Conservation (phyloP, 2,888 invertebrate genomes). For the Drosophila recens region DNA sequence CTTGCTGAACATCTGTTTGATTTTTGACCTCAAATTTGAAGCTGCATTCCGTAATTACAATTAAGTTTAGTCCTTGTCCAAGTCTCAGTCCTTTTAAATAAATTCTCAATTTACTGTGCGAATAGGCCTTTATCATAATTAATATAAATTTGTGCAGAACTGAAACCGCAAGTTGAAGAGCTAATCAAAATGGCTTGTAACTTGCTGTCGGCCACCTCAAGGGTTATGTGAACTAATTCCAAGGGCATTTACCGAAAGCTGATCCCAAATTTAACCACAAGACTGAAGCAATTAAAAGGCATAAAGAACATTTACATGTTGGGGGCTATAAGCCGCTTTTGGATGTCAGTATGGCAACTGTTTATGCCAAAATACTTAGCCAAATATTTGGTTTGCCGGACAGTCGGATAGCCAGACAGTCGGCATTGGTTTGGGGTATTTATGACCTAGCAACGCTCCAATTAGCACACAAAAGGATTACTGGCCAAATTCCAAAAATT, state of each 20-base stretch:
- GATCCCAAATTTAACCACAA: slow-evolving; percentile 39
- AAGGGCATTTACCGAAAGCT: slow-evolving; percentile 11
- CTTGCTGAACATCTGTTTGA: no score
- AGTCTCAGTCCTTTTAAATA: background rate
- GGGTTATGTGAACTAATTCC: slow-evolving; percentile 11
- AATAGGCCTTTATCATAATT: slow-evolving; percentile 14
- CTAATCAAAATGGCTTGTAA: slow-evolving; percentile 33
- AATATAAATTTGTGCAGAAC: slow-evolving; percentile 13
- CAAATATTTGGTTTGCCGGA: slow-evolving; percentile 40
- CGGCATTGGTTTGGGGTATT: slow-evolving; percentile 43
- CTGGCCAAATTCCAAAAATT: slow-evolving; percentile 61
- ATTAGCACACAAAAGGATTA: slow-evolving; percentile 78
- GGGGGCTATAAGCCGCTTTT: slow-evolving; percentile 64
- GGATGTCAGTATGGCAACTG: slow-evolving; percentile 41
- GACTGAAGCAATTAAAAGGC: slow-evolving; percentile 53
- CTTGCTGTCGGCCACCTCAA: slow-evolving; percentile 1
- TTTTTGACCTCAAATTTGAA: no score
- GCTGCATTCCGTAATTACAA: no score
- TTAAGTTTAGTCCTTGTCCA: no score
- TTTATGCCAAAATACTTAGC: slow-evolving; percentile 63
- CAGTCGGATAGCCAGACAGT: slow-evolving; percentile 2
- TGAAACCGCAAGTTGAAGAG: slow-evolving; percentile 30
- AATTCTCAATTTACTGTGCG: background rate
- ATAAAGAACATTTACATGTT: slow-evolving; percentile 58
- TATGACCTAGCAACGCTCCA: slow-evolving; percentile 70